Evolutionary conservation across 2,888 invertebrate species (phyloP), one percentile per base, ranked within the genome.

Genomic region (Polia nebulosa): DNA sequence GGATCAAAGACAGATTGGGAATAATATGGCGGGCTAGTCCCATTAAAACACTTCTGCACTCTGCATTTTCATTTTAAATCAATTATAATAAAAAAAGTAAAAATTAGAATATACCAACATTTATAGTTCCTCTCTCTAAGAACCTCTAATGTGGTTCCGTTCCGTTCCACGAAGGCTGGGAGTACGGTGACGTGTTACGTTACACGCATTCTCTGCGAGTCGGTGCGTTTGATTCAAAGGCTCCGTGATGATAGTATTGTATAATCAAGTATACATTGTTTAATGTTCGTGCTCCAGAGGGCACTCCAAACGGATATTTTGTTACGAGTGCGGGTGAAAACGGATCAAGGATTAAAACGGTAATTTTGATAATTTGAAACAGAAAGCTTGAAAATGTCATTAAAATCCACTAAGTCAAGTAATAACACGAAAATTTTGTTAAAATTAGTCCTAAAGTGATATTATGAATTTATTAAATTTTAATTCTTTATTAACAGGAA

Each of bases 261-360:
- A 65, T 84, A 80, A 78, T 83, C 80, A 83, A 78, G 67, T 73
- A 68, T 51, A 82, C 61, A 76, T 84, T 82, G 80, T 84, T 74
- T 80, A 60, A 73, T 63, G 72, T 78, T 78, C 71, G 52, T 66
- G 70, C 39, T 49, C 44, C 47, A 34, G 27, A 77, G 67, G n/a
- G 57, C 69, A 49, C 69, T 60, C 27, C 29, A 13, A 11, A 15
- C 7, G 34, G 41, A 65, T 59, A 63, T 81, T 75, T 69, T 60
- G 71, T 83, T 60, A 69, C 74, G 51, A 67, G 52, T 52, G 58
- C 2, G 22, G 39, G 44, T 36, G 15, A 34, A 47, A 74, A 20
- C 34, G 11, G 34, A 56, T 36, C 34, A 32, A n/a, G 27, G 27
- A 36, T 44, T 59, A 8, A 60, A 64, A 41, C n/a, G 36, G 36